Evolutionary conservation across 2,888 invertebrate genomes (phyloP).

Genomic region (Lymantria dispar): DNA sequence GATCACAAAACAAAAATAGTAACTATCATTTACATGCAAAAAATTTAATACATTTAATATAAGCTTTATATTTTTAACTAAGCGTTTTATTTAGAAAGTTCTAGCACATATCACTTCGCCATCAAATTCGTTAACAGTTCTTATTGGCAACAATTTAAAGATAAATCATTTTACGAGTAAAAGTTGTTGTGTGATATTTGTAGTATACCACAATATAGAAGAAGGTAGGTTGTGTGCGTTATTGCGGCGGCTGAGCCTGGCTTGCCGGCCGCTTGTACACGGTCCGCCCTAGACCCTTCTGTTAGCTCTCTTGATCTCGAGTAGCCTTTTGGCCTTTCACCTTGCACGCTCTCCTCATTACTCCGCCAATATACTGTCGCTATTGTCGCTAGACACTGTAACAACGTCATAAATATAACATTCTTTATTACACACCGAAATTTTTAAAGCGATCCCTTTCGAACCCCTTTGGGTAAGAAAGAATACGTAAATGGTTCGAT

Average conservation of each 20-base stretch:
- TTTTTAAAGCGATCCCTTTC: conserved; percentile 2
- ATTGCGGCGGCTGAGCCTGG: conserved; percentile 44
- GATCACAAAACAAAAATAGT: conserved; percentile 28
- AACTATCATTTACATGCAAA: neutral
- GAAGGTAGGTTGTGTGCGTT: conserved; percentile 28
- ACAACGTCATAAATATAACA: conserved; percentile 19
- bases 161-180: conserved; percentile 22
- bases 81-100: conserved; percentile 29
- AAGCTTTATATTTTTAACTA: conserved; percentile 23
- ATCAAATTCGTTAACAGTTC: conserved; percentile 16
- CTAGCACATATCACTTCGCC: conserved; percentile 27
- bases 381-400: conserved; percentile 92
- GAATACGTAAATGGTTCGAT: conserved; percentile 4
- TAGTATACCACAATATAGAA: conserved; percentile 35
- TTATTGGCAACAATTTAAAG: conserved; percentile 9
- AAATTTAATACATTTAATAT: conserved; percentile 21
- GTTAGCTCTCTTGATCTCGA: conserved; percentile 90
- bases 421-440: conserved; percentile 5
- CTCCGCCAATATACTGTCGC: conserved; percentile 93
- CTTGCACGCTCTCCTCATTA: conserved; percentile 94
- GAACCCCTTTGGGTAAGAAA: conserved; percentile 1
- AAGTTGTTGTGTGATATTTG: conserved; percentile 29
- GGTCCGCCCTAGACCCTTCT: conserved; percentile 87
- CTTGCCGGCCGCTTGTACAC: conserved; percentile 85
- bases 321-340: conserved; percentile 88